These are phyloP conservation scores for Parthenolecanium corni DNA, from an alignment of 2,888 invertebrate genomes.

Conservation along the genomic window DNA sequence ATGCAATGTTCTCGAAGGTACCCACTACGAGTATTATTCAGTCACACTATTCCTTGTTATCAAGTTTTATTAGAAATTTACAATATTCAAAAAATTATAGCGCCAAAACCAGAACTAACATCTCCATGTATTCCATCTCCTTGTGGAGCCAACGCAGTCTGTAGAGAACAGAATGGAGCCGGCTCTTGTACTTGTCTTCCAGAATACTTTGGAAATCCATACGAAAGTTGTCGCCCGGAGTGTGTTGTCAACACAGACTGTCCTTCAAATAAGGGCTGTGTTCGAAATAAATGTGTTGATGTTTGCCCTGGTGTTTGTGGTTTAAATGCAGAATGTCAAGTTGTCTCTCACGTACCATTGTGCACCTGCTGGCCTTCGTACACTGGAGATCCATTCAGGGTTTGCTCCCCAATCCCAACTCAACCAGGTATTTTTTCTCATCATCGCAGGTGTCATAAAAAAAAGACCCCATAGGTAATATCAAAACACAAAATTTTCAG, in stretches of 20 bases:
- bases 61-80: too few relatives aligned
- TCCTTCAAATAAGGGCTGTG: conserved; percentile 45
- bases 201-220: conserved; percentile 47
- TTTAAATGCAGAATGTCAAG: conserved; percentile 40
- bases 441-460: neutral
- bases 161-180: conserved; percentile 43
- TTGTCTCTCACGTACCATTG: conserved; percentile 37
- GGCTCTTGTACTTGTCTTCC: conserved; percentile 45
- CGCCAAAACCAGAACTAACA: neutral
- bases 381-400: conserved; percentile 40
- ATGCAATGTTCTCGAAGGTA: conserved; percentile 33
- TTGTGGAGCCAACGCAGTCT: conserved; percentile 44
- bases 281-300: conserved; percentile 46
- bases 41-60: too few relatives aligned
- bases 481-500: neutral
- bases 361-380: conserved; percentile 42
- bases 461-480: neutral
- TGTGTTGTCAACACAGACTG: conserved; percentile 48
- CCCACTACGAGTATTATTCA: neutral
- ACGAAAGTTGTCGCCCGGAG: conserved; percentile 48
- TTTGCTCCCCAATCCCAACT: conserved; percentile 33
- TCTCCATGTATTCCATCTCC: conserved; percentile 42
- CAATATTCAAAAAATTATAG: neutral
- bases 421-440: conserved; percentile 25
- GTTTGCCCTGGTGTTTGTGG: conserved; percentile 49